Percentiles rank a stretch among this genome's conserved stretches.
Conservation (phyloP, 2,888 invertebrate genomes). For the Cryptocephalus primarius region DNA sequence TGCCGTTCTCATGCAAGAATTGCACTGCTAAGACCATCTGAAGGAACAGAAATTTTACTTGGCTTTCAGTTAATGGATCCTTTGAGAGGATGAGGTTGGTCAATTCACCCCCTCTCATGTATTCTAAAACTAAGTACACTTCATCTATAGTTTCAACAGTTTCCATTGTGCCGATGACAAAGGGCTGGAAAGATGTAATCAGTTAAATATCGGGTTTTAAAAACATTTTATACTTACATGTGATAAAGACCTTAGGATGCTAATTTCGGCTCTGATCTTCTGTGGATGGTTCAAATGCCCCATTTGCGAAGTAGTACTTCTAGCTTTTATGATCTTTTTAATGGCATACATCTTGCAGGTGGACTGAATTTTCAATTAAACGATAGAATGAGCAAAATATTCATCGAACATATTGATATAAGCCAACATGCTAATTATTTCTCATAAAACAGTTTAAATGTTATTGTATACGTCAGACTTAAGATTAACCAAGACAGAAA, state of each 20-base stretch:
- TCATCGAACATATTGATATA: too few relatives aligned
- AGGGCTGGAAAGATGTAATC: slow-evolving; percentile 49
- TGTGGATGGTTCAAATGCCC: slow-evolving; percentile 44
- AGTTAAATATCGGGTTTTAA: not conserved
- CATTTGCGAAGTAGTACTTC: slow-evolving; percentile 33
- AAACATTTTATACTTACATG: slow-evolving; percentile 49
- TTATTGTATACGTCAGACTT: too few relatives aligned
- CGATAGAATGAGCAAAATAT: not conserved
- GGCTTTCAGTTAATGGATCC: slow-evolving; percentile 50
- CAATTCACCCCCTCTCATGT: slow-evolving; percentile 83
- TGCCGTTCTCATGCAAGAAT: slow-evolving; percentile 69
- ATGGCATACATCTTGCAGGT: slow-evolving; percentile 67
- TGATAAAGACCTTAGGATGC: slow-evolving; percentile 62
- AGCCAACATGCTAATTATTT: too few relatives aligned
- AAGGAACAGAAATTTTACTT: slow-evolving; percentile 67
- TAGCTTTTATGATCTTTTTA: slow-evolving; percentile 70
- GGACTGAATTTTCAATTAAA: slow-evolving; percentile 35
- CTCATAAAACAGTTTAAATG: too few relatives aligned
- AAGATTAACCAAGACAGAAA: too few relatives aligned
- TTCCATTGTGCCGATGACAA: slow-evolving; percentile 70
- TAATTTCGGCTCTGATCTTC: slow-evolving; percentile 67
- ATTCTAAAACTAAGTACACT: slow-evolving; percentile 75
- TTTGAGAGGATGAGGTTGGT: slow-evolving; percentile 55
- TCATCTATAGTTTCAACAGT: slow-evolving; percentile 63
- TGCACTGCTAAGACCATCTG: slow-evolving; percentile 77